Percentiles rank a stretch among this genome's conserved stretches.
phyloP scores from a whole-genome alignment of 1,140 invertebrate species.

The Oedothorax gibbosus region DNA sequence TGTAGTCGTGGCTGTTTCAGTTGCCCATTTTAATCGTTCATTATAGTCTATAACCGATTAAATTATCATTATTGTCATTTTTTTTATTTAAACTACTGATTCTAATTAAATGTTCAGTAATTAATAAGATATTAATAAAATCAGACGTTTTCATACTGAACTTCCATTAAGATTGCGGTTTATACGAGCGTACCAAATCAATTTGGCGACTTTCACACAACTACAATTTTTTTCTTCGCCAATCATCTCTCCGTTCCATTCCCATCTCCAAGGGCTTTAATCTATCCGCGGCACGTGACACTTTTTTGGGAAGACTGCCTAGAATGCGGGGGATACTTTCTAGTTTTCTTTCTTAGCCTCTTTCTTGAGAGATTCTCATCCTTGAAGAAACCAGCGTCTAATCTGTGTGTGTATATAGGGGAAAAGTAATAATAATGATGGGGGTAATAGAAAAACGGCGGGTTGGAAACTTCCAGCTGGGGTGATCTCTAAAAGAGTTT shows the following conservation, averaged over 20 bases:
- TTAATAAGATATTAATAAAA: too few species aligned
- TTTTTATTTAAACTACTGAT: too few species aligned
- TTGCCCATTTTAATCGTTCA: too few species aligned
- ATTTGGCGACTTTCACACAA: too few species aligned
- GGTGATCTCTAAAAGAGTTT: not conserved
- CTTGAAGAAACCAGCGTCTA: slow-evolving; percentile 9
- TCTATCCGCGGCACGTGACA: slow-evolving; percentile 50
- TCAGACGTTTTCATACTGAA: too few species aligned
- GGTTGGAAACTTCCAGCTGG: not conserved
- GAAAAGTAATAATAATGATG: slow-evolving; percentile 43
- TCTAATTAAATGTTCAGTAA: too few species aligned
- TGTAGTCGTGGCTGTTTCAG: too few species aligned
- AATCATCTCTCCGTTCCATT: not conserved
- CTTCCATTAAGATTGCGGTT: too few species aligned
- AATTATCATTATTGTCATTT: too few species aligned
- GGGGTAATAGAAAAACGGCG: not conserved
- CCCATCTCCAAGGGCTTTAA: slow-evolving; percentile 31
- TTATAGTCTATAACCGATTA: too few species aligned
- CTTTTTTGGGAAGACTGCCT: slow-evolving; percentile 30
- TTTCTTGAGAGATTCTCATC: slow-evolving; percentile 9
- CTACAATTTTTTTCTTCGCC: too few species aligned
- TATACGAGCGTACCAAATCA: too few species aligned
- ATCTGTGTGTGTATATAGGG: slow-evolving; percentile 36
- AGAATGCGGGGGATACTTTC: slow-evolving; percentile 33
- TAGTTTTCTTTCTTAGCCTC: not conserved